phyloP scores from a whole-genome alignment of 1,140 invertebrate species.

The Brachionus plicatilis region DNA sequence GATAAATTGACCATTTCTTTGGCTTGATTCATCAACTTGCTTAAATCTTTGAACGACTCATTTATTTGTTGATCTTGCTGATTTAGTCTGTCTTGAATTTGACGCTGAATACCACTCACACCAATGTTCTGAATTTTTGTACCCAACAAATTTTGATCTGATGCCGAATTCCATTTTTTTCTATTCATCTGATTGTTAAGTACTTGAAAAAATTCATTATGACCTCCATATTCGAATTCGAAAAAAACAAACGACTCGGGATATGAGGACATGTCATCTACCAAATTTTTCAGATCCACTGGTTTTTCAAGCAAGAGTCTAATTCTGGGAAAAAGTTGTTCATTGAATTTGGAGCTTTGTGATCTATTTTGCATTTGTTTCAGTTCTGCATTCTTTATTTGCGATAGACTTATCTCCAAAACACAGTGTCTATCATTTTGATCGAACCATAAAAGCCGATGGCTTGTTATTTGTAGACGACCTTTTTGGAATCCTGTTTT shows the following conservation, averaged over 20 bases:
- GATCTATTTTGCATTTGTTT: conserved; percentile 28
- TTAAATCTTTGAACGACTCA: conserved; percentile 25
- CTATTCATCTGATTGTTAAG: background rate
- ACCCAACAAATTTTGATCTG: background rate
- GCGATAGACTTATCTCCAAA: background rate
- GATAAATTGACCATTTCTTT: conserved; percentile 39
- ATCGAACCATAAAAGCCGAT: conserved; percentile 23
- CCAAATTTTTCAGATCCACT: background rate
- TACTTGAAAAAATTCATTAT: conserved; percentile 27
- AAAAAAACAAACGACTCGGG: background rate
- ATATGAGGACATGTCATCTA: background rate
- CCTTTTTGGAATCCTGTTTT: conserved; percentile 25
- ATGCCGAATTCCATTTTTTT: background rate
- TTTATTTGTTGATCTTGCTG: conserved; percentile 35
- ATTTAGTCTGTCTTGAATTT: background rate
- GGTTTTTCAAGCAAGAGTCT: background rate
- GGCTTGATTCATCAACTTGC: conserved; percentile 7
- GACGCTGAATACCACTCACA: conserved; percentile 14
- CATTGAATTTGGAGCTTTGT: background rate
- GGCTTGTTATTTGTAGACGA: background rate
- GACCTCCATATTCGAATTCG: conserved; percentile 36
- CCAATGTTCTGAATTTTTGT: conserved; percentile 9
- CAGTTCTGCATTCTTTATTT: background rate
- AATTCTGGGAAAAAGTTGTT: background rate
- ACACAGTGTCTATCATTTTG: background rate